phyloP scores from a whole-genome alignment of 2,113 vertebrate genomes.

The Okapia johnstoni region DNA sequence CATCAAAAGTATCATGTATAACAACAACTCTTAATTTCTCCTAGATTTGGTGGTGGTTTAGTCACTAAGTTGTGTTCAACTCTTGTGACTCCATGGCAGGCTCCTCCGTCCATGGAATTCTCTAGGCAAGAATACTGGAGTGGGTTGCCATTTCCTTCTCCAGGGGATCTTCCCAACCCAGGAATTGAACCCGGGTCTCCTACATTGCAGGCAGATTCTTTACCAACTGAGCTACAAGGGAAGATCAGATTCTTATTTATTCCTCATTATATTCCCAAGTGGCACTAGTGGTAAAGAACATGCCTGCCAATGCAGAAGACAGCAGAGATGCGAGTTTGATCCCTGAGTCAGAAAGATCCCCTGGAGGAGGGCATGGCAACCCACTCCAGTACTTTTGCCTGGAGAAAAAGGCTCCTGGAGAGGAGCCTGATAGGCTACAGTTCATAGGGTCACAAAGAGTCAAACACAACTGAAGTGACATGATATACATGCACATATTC shows the following conservation, averaged over 20 bases:
- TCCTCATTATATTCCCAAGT: not conserved
- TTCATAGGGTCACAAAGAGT: not conserved
- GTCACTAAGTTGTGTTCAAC: not conserved
- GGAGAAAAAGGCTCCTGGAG: not conserved
- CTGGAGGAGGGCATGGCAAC: not conserved
- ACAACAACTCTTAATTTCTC: not conserved
- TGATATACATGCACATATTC: not conserved
- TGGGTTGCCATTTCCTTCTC: not conserved
- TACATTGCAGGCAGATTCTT: not conserved
- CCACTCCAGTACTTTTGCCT: not conserved
- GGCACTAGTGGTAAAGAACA: not conserved
- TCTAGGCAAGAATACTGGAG: not conserved
- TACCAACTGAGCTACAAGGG: not conserved
- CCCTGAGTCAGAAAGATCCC: not conserved
- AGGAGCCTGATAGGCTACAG: not conserved
- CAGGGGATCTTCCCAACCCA: not conserved
- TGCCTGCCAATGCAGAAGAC: not conserved
- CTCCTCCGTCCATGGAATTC: not conserved
- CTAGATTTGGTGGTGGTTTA: not conserved
- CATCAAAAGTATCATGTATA: not conserved
- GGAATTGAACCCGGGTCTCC: accelerated
- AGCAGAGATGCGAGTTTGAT: not conserved
- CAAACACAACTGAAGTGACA: accelerated
- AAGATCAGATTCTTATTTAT: not conserved
- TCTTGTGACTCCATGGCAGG: not conserved